Percentiles rank a stretch among this genome's conserved stretches.
Evolutionary conservation across 37 sponge, comb jelly and placozoan genomes (phyloP).

Genomic region (Cladorhizidae sp.): DNA sequence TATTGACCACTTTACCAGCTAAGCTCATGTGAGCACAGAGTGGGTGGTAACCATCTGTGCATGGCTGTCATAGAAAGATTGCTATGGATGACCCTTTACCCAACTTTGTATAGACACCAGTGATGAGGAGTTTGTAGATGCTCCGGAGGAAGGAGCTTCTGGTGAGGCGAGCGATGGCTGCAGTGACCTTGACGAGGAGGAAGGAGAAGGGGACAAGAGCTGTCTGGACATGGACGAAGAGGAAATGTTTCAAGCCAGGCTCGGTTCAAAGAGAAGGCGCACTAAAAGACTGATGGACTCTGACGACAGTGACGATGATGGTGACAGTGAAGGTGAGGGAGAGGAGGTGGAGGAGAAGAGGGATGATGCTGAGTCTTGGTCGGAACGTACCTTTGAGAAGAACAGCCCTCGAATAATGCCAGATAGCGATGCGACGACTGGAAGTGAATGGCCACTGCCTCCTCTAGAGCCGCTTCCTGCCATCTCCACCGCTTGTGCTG

Average conservation of each 20-base stretch:
- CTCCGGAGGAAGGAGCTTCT: conserved; percentile 10
- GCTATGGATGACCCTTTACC: too few species aligned
- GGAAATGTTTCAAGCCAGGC: background rate
- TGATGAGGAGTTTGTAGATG: conserved; percentile 34
- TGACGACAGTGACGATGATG: conserved; percentile 48
- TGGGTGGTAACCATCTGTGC: too few species aligned
- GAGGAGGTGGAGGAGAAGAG: background rate
- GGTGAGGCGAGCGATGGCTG: conserved; percentile 27
- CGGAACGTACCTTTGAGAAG: too few species aligned
- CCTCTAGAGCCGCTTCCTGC: too few species aligned
- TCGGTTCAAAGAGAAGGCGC: background rate
- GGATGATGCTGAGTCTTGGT: background rate
- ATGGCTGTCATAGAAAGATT: too few species aligned
- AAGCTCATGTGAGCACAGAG: too few species aligned
- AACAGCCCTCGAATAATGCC: too few species aligned
- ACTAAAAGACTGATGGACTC: conserved; percentile 24
- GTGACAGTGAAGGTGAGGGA: background rate
- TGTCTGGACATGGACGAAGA: background rate
- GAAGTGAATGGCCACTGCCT: too few species aligned
- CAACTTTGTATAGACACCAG: conserved; percentile 22
- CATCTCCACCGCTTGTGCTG: too few species aligned
- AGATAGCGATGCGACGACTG: too few species aligned
- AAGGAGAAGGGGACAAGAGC: background rate
- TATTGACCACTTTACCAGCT: too few species aligned
- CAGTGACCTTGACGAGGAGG: conserved; percentile 53